Conservation (phyloP, 2,888 invertebrate genomes). For the Nemotelus nigrinus region DNA sequence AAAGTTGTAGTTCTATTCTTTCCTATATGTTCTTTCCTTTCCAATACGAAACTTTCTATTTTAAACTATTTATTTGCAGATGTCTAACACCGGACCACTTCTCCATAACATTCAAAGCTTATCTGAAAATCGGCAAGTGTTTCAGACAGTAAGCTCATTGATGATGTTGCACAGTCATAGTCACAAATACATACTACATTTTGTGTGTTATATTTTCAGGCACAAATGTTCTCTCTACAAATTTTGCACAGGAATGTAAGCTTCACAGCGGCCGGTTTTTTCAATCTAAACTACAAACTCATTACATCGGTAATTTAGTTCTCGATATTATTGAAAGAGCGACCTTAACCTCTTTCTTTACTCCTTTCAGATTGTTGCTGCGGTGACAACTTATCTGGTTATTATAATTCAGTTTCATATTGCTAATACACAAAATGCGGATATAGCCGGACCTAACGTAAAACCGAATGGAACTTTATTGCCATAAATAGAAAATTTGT, state of each 20-base stretch:
- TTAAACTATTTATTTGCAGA: conserved; percentile 51
- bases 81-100: conserved; percentile 54
- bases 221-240: conserved; percentile 57
- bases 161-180: not conserved
- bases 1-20: not conserved
- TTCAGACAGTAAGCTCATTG: conserved; percentile 49
- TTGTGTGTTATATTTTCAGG: conserved; percentile 46
- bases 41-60: not conserved
- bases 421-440: conserved; percentile 21
- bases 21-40: not conserved
- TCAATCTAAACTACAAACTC: conserved; percentile 57
- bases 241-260: conserved; percentile 55
- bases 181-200: not conserved
- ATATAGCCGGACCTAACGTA: not conserved
- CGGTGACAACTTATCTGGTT: conserved; percentile 57
- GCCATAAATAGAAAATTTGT: not conserved
- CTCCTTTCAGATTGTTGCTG: conserved; percentile 55
- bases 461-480: conserved; percentile 2
- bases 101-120: conserved; percentile 54
- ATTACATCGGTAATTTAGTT: conserved; percentile 55
- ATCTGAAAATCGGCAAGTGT: conserved; percentile 49
- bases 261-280: conserved; percentile 57
- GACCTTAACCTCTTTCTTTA: not conserved
- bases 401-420: conserved; percentile 55
- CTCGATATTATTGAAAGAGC: not conserved